Conservation (phyloP, 37 sponge, comb jelly and placozoan genomes). For the Dysidea cf. avara region DNA sequence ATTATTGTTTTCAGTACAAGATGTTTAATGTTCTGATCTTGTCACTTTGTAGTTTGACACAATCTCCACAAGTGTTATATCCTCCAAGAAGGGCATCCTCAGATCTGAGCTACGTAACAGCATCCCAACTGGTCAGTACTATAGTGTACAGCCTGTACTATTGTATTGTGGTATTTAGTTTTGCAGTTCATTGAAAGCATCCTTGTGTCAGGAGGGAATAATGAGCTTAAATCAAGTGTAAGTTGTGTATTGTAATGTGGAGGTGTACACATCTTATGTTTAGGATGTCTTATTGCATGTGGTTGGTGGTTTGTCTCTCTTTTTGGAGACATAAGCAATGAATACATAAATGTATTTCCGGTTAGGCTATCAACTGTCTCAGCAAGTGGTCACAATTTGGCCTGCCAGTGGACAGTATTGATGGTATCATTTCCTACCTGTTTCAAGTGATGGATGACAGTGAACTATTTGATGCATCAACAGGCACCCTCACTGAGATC, state of each 20-base stretch:
- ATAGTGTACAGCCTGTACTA: neutral
- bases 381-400: conserved; percentile 65
- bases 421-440: conserved; percentile 19
- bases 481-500: conserved; percentile 45
- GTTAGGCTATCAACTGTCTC: conserved; percentile 70
- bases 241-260: neutral
- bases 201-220: neutral
- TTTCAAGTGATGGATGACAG: conserved; percentile 41
- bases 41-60: conserved; percentile 20
- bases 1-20: no score
- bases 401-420: conserved; percentile 38
- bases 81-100: conserved; percentile 27
- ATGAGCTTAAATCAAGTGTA: neutral
- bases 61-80: neutral
- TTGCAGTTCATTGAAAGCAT: neutral
- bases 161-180: neutral
- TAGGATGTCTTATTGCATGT: no score
- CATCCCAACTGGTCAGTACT: conserved; percentile 16
- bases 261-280: no score
- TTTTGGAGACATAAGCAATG: neutral
- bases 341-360: neutral
- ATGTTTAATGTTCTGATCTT: neutral
- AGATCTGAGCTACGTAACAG: conserved; percentile 21
- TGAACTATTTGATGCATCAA: conserved; percentile 32
- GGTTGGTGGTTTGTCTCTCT: neutral